phyloP scores from a whole-genome alignment of 2,113 vertebrate genomes.

The Solenodon paradoxus region DNA sequence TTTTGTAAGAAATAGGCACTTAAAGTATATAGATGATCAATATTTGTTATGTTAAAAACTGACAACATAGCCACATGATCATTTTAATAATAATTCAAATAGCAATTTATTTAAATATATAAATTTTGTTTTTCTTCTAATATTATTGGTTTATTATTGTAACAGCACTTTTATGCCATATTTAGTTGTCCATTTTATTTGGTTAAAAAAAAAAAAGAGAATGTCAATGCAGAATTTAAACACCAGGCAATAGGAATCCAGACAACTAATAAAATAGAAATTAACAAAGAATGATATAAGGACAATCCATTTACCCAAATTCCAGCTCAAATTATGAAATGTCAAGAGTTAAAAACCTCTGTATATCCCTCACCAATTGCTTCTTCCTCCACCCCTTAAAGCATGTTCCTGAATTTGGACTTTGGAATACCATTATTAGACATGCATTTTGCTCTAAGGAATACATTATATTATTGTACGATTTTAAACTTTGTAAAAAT shows the following conservation, averaged over 20 bases:
- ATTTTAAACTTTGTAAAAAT: conserved; percentile 42
- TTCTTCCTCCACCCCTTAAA: background rate
- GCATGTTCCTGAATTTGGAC: background rate
- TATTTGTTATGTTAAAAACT: background rate
- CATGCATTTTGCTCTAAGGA: background rate
- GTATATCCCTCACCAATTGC: background rate
- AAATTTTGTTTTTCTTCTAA: conserved; percentile 3
- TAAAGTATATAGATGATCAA: background rate
- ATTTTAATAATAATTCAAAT: background rate
- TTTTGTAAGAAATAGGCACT: background rate
- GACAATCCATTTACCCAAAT: background rate
- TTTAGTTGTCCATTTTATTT: background rate
- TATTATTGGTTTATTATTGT: background rate
- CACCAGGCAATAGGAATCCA: background rate
- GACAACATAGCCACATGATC: background rate
- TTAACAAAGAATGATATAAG: background rate
- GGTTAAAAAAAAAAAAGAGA: background rate
- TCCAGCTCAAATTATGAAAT: background rate
- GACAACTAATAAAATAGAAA: background rate
- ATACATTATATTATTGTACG: background rate
- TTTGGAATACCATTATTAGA: background rate
- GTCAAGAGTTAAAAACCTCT: background rate
- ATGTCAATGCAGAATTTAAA: background rate
- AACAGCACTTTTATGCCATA: background rate
- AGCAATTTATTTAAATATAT: background rate